Conservation (phyloP, 2,797 vertebrate species). For the Phataginus tetradactyla region DNA sequence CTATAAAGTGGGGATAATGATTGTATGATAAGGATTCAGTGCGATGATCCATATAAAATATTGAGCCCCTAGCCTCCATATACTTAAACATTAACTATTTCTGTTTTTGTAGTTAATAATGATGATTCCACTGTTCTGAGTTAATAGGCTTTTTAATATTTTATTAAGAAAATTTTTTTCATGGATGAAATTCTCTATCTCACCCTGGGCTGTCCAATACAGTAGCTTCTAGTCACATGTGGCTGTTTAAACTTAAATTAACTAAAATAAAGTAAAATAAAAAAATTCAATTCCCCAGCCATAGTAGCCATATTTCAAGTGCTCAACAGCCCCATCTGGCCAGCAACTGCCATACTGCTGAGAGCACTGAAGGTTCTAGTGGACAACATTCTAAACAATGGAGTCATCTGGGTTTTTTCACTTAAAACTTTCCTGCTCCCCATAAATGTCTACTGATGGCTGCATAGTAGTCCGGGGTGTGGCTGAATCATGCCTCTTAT, state of each 20-base stretch:
- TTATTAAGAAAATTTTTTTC: slow-evolving; percentile 52
- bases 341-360: not conserved
- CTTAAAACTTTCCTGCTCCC: not conserved
- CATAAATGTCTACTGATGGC: not conserved
- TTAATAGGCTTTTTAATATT: slow-evolving; percentile 43
- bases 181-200: slow-evolving; percentile 30
- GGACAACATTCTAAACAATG: not conserved
- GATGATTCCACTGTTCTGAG: slow-evolving; percentile 31
- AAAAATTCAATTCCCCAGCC: not conserved
- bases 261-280: slow-evolving; percentile 53
- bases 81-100: slow-evolving; percentile 26
- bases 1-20: not conserved
- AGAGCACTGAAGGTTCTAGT: not conserved
- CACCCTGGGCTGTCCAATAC: slow-evolving; percentile 3
- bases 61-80: not conserved
- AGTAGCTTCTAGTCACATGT: slow-evolving; percentile 1
- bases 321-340: not conserved
- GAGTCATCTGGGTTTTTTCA: not conserved
- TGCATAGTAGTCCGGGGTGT: not conserved
- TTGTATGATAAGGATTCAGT: fast-evolving
- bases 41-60: not conserved
- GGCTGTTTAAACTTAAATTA: slow-evolving; percentile 67
- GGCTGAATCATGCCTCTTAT: not conserved
- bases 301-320: not conserved
- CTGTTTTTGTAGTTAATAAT: slow-evolving; percentile 18